Conservation (phyloP, 2,113 vertebrate genomes). For the Solea senegalensis region DNA sequence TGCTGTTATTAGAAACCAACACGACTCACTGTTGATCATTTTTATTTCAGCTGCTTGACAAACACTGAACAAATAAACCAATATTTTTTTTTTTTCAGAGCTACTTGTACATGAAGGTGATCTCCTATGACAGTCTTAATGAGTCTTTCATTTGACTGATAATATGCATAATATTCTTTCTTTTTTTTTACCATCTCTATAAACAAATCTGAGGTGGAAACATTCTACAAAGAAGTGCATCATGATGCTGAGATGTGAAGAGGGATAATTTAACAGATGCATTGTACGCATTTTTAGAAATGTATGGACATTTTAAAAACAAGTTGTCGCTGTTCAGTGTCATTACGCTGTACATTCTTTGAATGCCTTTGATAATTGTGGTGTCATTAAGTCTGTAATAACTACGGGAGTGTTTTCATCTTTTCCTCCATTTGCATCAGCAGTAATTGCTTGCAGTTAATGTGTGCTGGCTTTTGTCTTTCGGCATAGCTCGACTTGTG, state of each 20-base stretch:
- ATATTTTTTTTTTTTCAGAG: not conserved
- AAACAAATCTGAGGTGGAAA: conserved; percentile 2
- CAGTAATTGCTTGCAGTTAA: conserved; percentile 49
- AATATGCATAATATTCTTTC: not conserved
- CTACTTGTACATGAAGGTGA: conserved; percentile 24
- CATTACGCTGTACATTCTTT: conserved; percentile 49
- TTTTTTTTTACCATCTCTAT: not conserved
- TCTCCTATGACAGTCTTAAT: not conserved
- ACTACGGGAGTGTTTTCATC: conserved; percentile 31
- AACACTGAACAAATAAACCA: conserved; percentile 41
- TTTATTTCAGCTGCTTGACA: conserved; percentile 50
- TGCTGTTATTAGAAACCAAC: conserved; percentile 20
- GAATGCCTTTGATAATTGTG: conserved; percentile 33
- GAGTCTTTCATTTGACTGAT: not conserved
- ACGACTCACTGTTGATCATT: conserved; percentile 27
- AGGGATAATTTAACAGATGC: conserved; percentile 27
- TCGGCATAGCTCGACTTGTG: conserved; percentile 12
- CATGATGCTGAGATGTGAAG: conserved; percentile 1
- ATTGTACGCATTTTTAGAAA: conserved; percentile 24
- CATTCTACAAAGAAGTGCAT: conserved; percentile 12
- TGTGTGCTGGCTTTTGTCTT: conserved; percentile 38
- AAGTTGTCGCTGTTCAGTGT: conserved; percentile 12
- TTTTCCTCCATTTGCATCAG: conserved; percentile 30
- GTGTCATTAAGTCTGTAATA: conserved; percentile 29
- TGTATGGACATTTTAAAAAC: conserved; percentile 34